These are phyloP conservation scores for Montipora capricornis DNA, from an alignment of 64 coral and sea anemone species.

Conservation along the genomic window DNA sequence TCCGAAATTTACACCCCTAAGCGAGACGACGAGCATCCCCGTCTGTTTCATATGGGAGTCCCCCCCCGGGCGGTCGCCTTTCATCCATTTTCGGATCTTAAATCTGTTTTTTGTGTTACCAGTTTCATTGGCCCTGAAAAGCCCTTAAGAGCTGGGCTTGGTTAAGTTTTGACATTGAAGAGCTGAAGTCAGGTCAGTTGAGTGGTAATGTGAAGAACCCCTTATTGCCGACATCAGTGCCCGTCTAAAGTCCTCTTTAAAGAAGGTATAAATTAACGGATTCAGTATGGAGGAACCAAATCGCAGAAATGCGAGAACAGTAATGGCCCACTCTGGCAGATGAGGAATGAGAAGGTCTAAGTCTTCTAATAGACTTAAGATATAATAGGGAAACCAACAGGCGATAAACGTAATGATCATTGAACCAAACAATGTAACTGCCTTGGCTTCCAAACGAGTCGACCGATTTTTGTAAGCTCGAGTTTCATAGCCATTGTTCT, in stretches of 20 bases:
- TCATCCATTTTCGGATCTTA: too few relatives aligned
- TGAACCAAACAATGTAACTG: constrained; percentile 69
- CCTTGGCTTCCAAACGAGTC: constrained; percentile 66
- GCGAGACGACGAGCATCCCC: too few relatives aligned
- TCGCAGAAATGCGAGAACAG: constrained; percentile 72
- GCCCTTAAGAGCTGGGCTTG: not conserved
- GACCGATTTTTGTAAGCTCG: constrained; percentile 29
- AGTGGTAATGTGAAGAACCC: not conserved
- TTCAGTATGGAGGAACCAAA: constrained; percentile 74
- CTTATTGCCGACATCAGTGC: constrained; percentile 3
- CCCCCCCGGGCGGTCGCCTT: too few relatives aligned
- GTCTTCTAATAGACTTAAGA: constrained; percentile 70
- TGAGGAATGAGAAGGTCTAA: constrained; percentile 36
- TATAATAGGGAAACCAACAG: constrained; percentile 90
- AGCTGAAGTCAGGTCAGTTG: not conserved
- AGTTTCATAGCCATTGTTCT: constrained; percentile 53
- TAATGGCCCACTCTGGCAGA: constrained; percentile 38
- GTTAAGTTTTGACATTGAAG: not conserved
- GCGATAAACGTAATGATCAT: constrained; percentile 80
- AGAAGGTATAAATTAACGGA: constrained; percentile 85
- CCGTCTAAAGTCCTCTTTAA: constrained; percentile 89
- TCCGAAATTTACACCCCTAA: too few relatives aligned
- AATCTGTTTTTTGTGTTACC: too few relatives aligned
- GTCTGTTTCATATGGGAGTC: too few relatives aligned
- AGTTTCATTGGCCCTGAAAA: not conserved